Percentiles rank a stretch among this genome's conserved stretches.
phyloP scores from a whole-genome alignment of 2,113 vertebrate species.

The Panurus biarmicus region DNA sequence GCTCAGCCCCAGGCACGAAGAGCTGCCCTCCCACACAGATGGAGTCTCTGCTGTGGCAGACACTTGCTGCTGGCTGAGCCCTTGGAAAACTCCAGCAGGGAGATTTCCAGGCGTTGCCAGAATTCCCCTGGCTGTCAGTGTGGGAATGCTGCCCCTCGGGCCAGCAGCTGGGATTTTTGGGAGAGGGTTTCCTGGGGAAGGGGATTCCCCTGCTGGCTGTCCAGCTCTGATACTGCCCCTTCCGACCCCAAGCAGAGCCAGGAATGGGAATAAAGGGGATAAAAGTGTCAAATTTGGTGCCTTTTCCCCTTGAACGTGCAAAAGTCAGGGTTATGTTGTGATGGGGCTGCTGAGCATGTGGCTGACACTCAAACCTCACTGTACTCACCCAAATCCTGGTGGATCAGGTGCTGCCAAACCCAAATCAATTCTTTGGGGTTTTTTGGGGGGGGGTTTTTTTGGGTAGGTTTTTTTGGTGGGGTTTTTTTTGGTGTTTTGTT shows the following conservation, averaged over 20 bases:
- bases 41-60: too few relatives aligned
- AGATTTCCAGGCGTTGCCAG: neutral
- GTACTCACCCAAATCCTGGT: neutral
- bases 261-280: neutral
- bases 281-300: neutral
- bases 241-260: neutral
- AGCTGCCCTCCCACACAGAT: neutral
- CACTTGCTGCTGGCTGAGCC: conserved; percentile 14
- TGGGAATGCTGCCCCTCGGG: neutral
- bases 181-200: neutral
- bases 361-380: neutral
- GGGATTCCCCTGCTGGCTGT: neutral
- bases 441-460: too few relatives aligned
- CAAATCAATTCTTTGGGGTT: neutral
- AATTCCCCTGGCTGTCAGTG: neutral
- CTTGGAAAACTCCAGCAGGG: neutral
- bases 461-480: too few relatives aligned
- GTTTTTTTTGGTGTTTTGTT: too few relatives aligned
- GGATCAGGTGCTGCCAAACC: neutral
- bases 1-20: conserved; percentile 16
- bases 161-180: neutral
- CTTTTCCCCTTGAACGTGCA: fast-evolving
- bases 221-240: neutral
- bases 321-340: neutral
- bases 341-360: neutral